These are phyloP conservation scores for Orthosia gracilis DNA, from an alignment of 2,888 invertebrate species.

Conservation along the genomic window DNA sequence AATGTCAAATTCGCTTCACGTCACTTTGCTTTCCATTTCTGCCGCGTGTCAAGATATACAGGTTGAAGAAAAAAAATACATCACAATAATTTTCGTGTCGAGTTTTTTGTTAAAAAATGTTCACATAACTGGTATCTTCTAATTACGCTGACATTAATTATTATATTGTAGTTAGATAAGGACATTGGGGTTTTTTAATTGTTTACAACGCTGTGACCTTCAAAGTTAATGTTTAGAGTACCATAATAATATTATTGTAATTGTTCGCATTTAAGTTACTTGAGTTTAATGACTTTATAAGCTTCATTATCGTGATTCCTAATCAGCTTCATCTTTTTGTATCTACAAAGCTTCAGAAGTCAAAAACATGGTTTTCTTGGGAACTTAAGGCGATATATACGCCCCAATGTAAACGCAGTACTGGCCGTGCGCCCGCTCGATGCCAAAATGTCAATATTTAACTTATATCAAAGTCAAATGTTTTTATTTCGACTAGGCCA, in stretches of 20 bases:
- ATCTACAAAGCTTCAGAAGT: background rate
- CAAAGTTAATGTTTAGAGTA: slow-evolving; percentile 37
- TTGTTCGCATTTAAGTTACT: slow-evolving; percentile 36
- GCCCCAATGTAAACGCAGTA: too few relatives aligned
- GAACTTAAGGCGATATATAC: too few relatives aligned
- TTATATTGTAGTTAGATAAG: slow-evolving; percentile 60
- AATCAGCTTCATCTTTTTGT: slow-evolving; percentile 13
- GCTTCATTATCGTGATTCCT: slow-evolving; percentile 10
- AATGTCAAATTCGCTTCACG: background rate
- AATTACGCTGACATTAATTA: slow-evolving; percentile 65
- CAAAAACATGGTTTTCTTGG: slow-evolving; percentile 2
- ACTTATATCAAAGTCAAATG: too few relatives aligned
- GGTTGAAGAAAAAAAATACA: slow-evolving; percentile 17
- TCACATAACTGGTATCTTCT: slow-evolving; percentile 49
- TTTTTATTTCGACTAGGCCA: too few relatives aligned
- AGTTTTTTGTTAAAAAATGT: slow-evolving; percentile 52
- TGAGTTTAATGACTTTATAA: slow-evolving; percentile 38
- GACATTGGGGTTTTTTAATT: slow-evolving; percentile 57
- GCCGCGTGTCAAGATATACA: background rate
- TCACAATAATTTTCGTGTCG: slow-evolving; percentile 22
- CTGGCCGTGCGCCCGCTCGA: too few relatives aligned
- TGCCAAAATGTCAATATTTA: too few relatives aligned
- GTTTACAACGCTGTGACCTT: slow-evolving; percentile 55
- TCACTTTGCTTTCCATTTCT: slow-evolving; percentile 4
- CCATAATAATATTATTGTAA: slow-evolving; percentile 45